Evolutionary conservation across 2,888 invertebrate species (phyloP), one percentile per base, ranked within the genome.

Genomic region (Aphodius sticticus): DNA sequence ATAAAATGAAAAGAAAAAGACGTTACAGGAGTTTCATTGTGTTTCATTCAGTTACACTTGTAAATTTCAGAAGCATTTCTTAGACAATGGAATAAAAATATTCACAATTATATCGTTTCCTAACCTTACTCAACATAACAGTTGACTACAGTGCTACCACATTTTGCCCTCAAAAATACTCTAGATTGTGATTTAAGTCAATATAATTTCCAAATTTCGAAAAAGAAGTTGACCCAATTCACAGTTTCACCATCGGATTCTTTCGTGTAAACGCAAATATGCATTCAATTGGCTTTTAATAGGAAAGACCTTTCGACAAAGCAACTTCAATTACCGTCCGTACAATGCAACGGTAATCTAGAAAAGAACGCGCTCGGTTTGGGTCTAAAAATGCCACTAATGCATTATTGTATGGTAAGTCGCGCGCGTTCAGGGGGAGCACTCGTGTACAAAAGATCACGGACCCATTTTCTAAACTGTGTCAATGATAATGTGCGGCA

Each of bases 301-400:
- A 53, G 53, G 53, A 53, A 12, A 53, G 53, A 53, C 53, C 53
- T 53, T 53, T 53, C 53, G 9, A 53, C 53, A 53, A 53, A 9
- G 53, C 53, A 53, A 53, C 53, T 53, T 53, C 53, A 53, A 53
- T 53, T 53, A 53, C 53, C 53, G 53, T 53, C 53, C 53, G 53
- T 53, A 53, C 53, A 53, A 53, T 53, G 53, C 53, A 53, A 53
- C 53, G 53, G 53, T 53, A 53, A 53, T 53, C 53, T 53, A 53
- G 53, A 53, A 53, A 53, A 53, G 53, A 53, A 53, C 53, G 53
- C 26, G 12, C 53, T 1, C 53, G 53, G 53, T 53, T 12, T 7
- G 9, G 53, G 2, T 7, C 53, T 53, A 53, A 53, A 53, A 53
- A 53, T 53, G 53, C 53, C 53, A 12, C 53, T 53, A 53, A 53